Percentiles rank a stretch among this genome's conserved stretches.
phyloP scores from a whole-genome alignment of 2,797 vertebrate species.

The Centropyge bicolor region DNA sequence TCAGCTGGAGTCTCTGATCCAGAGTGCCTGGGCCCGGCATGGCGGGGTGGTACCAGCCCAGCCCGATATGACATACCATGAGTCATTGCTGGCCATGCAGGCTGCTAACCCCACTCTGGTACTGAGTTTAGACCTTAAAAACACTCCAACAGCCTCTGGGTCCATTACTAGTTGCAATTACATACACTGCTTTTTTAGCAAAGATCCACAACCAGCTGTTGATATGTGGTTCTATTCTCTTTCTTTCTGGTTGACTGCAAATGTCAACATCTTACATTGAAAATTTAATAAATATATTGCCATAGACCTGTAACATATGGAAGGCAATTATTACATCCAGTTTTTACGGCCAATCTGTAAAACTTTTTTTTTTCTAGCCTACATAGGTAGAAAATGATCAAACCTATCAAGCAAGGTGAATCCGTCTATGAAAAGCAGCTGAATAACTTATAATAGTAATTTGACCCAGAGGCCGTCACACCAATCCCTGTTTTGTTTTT shows the following conservation, averaged over 20 bases:
- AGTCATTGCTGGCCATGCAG: conserved; percentile 84
- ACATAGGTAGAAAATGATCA: neutral
- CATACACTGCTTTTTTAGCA: conserved; percentile 37
- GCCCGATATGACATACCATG: conserved; percentile 83
- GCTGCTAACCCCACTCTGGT: conserved; percentile 83
- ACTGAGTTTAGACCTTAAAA: conserved; percentile 75
- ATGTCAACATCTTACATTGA: neutral
- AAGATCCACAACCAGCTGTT: conserved; percentile 15
- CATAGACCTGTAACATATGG: neutral
- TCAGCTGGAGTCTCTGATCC: conserved; percentile 90
- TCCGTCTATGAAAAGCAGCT: conserved; percentile 48
- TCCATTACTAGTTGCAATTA: conserved; percentile 59
- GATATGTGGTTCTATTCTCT: neutral
- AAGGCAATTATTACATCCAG: neutral
- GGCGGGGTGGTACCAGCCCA: conserved; percentile 78
- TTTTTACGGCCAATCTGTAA: neutral
- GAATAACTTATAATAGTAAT: conserved; percentile 59
- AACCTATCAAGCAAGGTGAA: neutral
- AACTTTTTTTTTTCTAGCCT: neutral
- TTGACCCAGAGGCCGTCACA: conserved; percentile 64
- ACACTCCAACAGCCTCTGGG: conserved; percentile 50
- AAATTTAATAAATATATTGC: neutral
- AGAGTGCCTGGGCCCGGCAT: conserved; percentile 84
- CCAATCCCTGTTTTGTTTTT: conserved; percentile 58
- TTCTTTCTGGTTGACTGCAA: conserved; percentile 8